Conservation (phyloP, 2,113 vertebrate species). For the Felis chaus region DNA sequence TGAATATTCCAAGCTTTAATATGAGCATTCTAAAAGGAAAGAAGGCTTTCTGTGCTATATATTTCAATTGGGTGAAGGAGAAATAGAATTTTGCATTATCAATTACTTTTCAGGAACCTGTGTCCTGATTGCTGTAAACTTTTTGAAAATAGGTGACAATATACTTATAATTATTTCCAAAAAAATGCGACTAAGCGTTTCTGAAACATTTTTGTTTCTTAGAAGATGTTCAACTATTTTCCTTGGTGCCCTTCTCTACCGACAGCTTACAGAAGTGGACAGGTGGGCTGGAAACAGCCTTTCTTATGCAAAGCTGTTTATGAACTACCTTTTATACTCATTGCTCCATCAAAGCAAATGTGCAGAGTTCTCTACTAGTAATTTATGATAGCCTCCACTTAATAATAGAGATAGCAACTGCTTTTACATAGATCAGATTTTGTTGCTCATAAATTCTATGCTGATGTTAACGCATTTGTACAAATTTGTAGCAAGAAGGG, state of each 20-base stretch:
- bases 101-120: neutral
- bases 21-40: neutral
- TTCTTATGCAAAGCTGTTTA: neutral
- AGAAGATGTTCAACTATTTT: neutral
- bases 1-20: neutral
- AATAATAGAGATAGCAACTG: neutral
- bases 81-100: neutral
- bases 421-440: neutral
- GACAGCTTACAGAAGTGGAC: neutral
- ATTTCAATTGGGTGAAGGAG: neutral
- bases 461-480: neutral
- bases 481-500: neutral
- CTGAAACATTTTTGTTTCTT: neutral
- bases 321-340: neutral
- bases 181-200: neutral
- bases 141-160: neutral
- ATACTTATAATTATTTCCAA: neutral
- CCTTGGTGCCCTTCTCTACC: neutral
- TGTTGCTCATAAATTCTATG: neutral
- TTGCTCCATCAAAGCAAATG: neutral
- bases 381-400: neutral
- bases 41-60: neutral
- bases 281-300: neutral
- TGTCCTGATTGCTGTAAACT: neutral
- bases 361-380: neutral